Conservation (phyloP, 2,113 vertebrate species). For the Nettapus auritus region DNA sequence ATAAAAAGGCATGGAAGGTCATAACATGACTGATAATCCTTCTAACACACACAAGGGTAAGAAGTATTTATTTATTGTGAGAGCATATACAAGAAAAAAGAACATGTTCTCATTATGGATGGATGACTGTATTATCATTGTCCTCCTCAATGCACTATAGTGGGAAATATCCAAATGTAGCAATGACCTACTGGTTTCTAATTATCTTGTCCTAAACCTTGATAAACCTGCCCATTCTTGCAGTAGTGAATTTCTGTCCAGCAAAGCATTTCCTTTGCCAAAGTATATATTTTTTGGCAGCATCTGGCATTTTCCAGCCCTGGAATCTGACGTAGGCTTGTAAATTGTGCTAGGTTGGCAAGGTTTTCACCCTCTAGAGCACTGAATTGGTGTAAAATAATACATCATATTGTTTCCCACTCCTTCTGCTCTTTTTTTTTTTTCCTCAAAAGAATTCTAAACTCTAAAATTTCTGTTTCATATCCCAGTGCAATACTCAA, state of each 20-base stretch:
- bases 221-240: conserved; percentile 70
- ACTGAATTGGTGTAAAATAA: conserved; percentile 73
- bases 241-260: conserved; percentile 68
- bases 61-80: neutral
- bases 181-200: conserved; percentile 45
- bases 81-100: neutral
- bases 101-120: neutral
- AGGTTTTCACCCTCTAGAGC: conserved; percentile 59
- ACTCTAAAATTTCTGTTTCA: conserved; percentile 25
- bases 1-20: neutral
- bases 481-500: neutral
- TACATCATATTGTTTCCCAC: conserved; percentile 67
- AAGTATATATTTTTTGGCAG: conserved; percentile 77
- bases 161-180: conserved; percentile 17
- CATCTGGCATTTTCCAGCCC: conserved; percentile 60
- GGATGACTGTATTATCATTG: neutral
- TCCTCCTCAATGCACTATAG: neutral
- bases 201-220: conserved; percentile 72
- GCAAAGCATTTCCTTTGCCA: conserved; percentile 76
- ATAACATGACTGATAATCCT: neutral
- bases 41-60: neutral
- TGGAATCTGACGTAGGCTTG: conserved; percentile 77
- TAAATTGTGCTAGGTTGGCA: conserved; percentile 77
- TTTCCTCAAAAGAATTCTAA: conserved; percentile 60
- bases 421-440: conserved; percentile 34